Conservation (phyloP, 1,140 invertebrate genomes). For the Palaemon carinicauda region DNA sequence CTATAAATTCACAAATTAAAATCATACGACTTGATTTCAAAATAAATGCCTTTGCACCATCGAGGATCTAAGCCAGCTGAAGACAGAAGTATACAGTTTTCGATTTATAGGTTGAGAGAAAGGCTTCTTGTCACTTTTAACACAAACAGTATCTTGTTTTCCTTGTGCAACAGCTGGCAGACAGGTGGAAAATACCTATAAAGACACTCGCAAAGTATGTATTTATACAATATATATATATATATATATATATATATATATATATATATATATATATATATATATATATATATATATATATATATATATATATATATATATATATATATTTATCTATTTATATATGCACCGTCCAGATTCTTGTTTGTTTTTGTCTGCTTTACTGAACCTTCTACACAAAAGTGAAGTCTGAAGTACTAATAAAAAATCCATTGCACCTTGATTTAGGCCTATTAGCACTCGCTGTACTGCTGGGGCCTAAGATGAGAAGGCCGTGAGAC, state of each 20-base stretch:
- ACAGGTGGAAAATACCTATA: neutral
- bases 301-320: neutral
- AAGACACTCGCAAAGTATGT: constrained; percentile 10
- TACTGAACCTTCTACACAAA: no score
- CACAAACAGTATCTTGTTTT: neutral
- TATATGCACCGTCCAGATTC: no score
- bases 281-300: no score
- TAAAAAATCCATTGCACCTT: neutral
- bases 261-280: neutral
- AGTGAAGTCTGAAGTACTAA: no score
- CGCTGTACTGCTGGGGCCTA: constrained; percentile 43
- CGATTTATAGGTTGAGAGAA: no score
- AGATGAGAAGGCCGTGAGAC: constrained; percentile 47
- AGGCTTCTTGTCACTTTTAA: no score
- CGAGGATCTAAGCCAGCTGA: constrained; percentile 15
- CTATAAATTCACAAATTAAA: no score
- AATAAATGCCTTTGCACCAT: constrained; percentile 8
- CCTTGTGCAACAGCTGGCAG: neutral
- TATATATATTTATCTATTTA: neutral
- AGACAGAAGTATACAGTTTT: neutral
- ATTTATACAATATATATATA: neutral
- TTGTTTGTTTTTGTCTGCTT: no score
- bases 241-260: neutral
- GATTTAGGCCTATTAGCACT: constrained; percentile 32
- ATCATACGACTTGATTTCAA: no score